Evolutionary conservation across 1,140 invertebrate species (phyloP), one percentile per base, ranked within the genome.

Genomic region (Lordiphosa collinella): DNA sequence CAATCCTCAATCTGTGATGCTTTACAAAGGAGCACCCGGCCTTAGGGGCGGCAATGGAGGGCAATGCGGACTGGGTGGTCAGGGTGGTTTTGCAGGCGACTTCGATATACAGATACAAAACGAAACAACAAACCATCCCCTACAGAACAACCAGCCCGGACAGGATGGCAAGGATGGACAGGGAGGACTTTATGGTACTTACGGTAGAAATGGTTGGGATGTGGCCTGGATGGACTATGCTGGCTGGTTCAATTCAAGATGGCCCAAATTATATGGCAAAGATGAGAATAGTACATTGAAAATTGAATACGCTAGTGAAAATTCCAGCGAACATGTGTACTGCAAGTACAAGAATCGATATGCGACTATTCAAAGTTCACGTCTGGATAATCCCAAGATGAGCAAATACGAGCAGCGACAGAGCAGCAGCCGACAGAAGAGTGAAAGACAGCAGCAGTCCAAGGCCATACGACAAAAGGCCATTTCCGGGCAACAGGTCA

Each of bases 141-240:
- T 16, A n/a, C 25, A 34, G 13, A 16, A 5, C 7, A 34, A 13
- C 1, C 29, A 35, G 2, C 37, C 41, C 16, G 51, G 51, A 0
- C 10, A 53, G 4, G n/a, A 43, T 6, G 51, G 51, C 5, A 4
- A 41, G 5, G 10, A 43, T 3, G 51, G 51, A 12, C 18, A 13
- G 12, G 38, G 51, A 3, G 51, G 51, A 10, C 25, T 53, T 11
- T 53, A 18, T 11, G 51, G 51, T 2, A 11, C 9, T 10, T 36
- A 9, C 43, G 51, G 51, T 4, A 43, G 43, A 34, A 53, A 53
- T 13, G 51, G 51, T 16, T 53, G 50, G 50, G 37, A 53, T 53
- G 18, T 53, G 9, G 38, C 22, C 7, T 53, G 40, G 38, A 34
- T 53, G 29, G 51, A 53, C 35, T 53, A 12, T 22, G 11, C 2